These are phyloP conservation scores for Plecturocebus donacophilus DNA, from an alignment of 2,113 vertebrate species.

Conservation along the genomic window DNA sequence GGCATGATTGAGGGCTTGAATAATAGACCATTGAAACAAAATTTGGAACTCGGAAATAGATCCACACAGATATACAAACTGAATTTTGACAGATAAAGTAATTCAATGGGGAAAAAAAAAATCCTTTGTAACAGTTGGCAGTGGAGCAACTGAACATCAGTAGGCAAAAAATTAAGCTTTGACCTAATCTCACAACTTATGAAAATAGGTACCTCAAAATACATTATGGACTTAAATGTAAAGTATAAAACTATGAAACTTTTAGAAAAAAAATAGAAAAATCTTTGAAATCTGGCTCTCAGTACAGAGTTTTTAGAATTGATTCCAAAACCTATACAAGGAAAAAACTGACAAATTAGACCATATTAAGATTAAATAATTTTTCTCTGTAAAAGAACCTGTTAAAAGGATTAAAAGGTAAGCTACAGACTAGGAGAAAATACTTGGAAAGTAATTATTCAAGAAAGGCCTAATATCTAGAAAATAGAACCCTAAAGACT, in stretches of 20 bases:
- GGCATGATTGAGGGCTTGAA: neutral
- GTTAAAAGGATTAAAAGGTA: neutral
- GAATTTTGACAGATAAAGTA: neutral
- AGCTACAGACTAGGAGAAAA: neutral
- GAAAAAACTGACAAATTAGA: neutral
- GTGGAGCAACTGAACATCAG: neutral
- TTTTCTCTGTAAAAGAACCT: neutral
- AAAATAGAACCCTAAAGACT: neutral
- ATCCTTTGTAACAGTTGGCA: neutral
- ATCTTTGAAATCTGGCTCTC: neutral
- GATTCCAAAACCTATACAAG: neutral
- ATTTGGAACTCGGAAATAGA: neutral
- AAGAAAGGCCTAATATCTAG: neutral
- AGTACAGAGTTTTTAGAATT: neutral
- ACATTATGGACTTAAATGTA: neutral
- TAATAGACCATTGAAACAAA: neutral
- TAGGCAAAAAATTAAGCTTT: neutral
- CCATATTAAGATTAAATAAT: neutral
- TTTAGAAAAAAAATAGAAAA: neutral
- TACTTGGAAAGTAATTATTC: neutral
- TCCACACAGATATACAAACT: neutral
- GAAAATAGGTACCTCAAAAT: neutral
- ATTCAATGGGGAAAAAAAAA: neutral
- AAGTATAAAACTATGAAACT: neutral
- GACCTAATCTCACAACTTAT: neutral